Base-by-base conservation (phyloP, 2,888 invertebrate genomes). In the Keiferia lycopersicella region DNA sequence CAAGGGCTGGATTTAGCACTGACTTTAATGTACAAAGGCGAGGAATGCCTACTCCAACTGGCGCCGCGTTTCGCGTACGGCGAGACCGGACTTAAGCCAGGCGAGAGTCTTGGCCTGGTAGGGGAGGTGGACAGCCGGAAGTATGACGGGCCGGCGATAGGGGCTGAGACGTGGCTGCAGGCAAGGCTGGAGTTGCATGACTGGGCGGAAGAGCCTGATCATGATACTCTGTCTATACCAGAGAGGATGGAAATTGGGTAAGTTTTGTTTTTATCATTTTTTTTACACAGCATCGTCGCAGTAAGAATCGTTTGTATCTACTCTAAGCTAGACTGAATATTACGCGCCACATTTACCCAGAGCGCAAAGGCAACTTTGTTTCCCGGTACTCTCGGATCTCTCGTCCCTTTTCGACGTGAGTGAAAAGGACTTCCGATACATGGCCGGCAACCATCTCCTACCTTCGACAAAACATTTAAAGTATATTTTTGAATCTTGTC, bases 1-100 rank as follows among this genome's bases (percentile, higher is more conserved):
- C 94, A 96, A 94, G 98, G 98, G 10, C 79, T 98, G 76, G 98
- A 98, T 84, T 92, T 98, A 85, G 95, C 95, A 18, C 83, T 98
- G 69, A 95, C 96, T 26, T 87, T 98, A 72, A 98, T 98, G 98
- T 94, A 96, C 79, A 91, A 94, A 74, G 96, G 95, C 0, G 98
- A 98, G 90, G 91, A 93, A 71, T 95, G 96, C 65, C 92, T 95
- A 70, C 83, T 98, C 58, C 93, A 94, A 79, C 91, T 98, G 62
- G 94, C 94, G 67, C 92, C 97, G 2, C 93, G 97, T 71, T 96
- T 98, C 87, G 98, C 95, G 2, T 98, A 96, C 80, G 98, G 98
- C 0, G 91, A 93, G 0, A 80, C 92, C 59, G 98, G 98, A 0
- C 85, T 94, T 45, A 80, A 96, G 56, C 69, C 86, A 0, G 90